phyloP scores from a whole-genome alignment of 2,888 invertebrate genomes.

The Xylophagus ater region DNA sequence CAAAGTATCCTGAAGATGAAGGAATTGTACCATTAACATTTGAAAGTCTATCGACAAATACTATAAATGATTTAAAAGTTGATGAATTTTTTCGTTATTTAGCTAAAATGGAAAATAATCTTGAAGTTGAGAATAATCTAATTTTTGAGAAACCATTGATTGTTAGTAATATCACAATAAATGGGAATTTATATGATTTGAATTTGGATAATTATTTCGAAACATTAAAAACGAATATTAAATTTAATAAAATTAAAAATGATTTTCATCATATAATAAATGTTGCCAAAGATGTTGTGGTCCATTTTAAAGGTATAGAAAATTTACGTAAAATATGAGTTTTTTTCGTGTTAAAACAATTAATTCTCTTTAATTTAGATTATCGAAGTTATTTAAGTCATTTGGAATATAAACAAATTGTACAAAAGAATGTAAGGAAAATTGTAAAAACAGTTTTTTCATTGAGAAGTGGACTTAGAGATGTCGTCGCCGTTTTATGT shows the following conservation, averaged over 20 bases:
- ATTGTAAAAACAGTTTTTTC: constrained; percentile 20
- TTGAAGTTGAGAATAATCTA: constrained; percentile 20
- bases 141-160: constrained; percentile 25
- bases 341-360: too few species aligned
- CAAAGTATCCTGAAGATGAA: constrained; percentile 20
- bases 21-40: constrained; percentile 28
- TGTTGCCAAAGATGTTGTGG: too few species aligned
- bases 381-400: constrained; percentile 23
- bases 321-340: too few species aligned
- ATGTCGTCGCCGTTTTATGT: constrained; percentile 25
- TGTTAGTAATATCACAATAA: constrained; percentile 24
- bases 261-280: too few species aligned
- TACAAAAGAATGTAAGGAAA: constrained; percentile 20
- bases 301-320: too few species aligned
- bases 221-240: not conserved
- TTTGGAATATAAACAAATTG: constrained; percentile 27
- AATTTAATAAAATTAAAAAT: too few species aligned
- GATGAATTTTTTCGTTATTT: constrained; percentile 31
- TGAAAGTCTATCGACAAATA: constrained; percentile 24
- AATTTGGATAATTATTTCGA: not conserved
- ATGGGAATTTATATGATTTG: not conserved
- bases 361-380: constrained; percentile 17
- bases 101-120: constrained; percentile 10
- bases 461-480: constrained; percentile 13
- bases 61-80: constrained; percentile 32